Conservation (phyloP, 1,140 invertebrate species). For the Calliphora vicina region DNA sequence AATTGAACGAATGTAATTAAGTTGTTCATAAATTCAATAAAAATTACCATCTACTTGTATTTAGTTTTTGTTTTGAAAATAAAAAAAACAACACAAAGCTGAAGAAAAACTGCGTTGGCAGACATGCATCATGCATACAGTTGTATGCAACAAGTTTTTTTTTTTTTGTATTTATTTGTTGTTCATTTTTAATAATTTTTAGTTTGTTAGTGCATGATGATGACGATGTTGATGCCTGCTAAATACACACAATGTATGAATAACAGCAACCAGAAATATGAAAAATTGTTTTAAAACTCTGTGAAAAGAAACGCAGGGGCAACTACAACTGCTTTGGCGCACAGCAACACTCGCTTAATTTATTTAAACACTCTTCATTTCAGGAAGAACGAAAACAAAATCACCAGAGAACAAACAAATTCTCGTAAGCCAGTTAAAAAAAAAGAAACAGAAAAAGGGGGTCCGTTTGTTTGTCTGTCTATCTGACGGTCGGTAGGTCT, state of each 20-base stretch:
- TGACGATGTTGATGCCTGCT: not conserved
- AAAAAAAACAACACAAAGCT: not conserved
- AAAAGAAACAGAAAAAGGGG: not conserved
- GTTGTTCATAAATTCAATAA: constrained; percentile 41
- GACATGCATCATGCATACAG: not conserved
- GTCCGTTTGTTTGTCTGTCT: not conserved
- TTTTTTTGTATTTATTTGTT: not conserved
- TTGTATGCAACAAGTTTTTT: not conserved
- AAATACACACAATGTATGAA: not conserved
- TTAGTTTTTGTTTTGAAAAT: not conserved
- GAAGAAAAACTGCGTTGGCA: not conserved
- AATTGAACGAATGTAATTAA: constrained; percentile 38
- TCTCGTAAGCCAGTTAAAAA: not conserved
- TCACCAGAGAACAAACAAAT: too few species aligned
- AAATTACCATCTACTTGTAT: constrained; percentile 11
- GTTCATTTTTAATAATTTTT: not conserved
- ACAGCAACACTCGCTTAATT: not conserved
- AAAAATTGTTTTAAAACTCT: not conserved
- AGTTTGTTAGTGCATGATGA: not conserved
- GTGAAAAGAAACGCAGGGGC: not conserved
- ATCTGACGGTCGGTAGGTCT: too few species aligned
- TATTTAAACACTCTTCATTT: not conserved
- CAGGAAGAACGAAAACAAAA: not conserved
- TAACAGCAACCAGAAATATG: not conserved
- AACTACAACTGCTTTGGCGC: not conserved